phyloP scores from a whole-genome alignment of 1,140 invertebrate genomes.

The Zaprionus africanus region DNA sequence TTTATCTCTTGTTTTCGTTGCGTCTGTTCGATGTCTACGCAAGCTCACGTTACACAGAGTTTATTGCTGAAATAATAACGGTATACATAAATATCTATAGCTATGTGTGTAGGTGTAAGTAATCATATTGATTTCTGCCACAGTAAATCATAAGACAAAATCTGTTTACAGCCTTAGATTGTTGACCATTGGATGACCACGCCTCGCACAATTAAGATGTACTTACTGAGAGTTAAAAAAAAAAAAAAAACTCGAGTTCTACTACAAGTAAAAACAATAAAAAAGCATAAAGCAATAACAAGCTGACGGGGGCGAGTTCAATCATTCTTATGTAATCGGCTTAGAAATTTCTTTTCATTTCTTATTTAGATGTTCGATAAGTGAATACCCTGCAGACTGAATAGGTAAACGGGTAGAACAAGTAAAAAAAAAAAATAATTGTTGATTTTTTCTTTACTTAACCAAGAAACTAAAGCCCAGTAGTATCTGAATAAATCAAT shows the following conservation, averaged over 20 bases:
- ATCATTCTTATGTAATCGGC: not conserved
- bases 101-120: not conserved
- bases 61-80: not conserved
- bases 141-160: not conserved
- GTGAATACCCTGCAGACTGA: not conserved
- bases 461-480: too few species aligned
- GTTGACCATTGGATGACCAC: not conserved
- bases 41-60: not conserved
- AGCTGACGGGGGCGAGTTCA: not conserved
- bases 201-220: conserved; percentile 2
- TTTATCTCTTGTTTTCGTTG: not conserved
- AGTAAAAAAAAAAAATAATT: too few species aligned
- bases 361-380: not conserved
- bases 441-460: too few species aligned
- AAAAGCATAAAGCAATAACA: not conserved
- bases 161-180: not conserved
- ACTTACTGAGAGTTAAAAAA: not conserved
- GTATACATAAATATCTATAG: not conserved
- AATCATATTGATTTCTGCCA: conserved; percentile 3
- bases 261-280: not conserved
- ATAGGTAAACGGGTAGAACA: too few species aligned
- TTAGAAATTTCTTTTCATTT: conserved; percentile 4
- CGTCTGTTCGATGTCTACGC: conserved; percentile 50
- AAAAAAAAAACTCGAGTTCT: not conserved
- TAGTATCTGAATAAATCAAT: too few species aligned